Evolutionary conservation across 1,140 invertebrate species (phyloP), one percentile per base, ranked within the genome.

Genomic region (Bombyx mandarina): DNA sequence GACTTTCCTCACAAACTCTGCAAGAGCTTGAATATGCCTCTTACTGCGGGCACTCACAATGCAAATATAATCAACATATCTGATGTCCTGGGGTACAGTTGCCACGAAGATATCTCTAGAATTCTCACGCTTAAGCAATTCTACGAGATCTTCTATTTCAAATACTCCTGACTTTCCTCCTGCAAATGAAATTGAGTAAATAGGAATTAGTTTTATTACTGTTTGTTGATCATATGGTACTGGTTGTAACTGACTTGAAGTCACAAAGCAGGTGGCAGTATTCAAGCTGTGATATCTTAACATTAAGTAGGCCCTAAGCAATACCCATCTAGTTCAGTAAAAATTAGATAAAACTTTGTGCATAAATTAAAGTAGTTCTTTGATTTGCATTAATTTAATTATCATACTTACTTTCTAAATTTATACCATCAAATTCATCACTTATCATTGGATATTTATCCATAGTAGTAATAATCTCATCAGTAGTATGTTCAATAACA

Each of bases 81-180:
- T 90, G 2, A 93, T 82, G 51, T 94, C 90, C 58, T 89, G 71
- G 2, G 96, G 94, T 8, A 98, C 90, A 59, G 88, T 76, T 54
- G 93, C 93, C 1, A 96, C 95, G 89, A 95, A 96, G 59, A 98
- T 91, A 74, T 98, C 91, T 69, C 88, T 86, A 0, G 93, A 93
- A 73, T 94, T 96, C 74, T 98, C 94, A 68, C 90, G 89, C 65
- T 90, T 88, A 12, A 99, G 80, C 47, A 96, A 74, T 10, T 93
- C 89, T 0, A 98, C 91, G 42, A 98, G 79, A 61, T 98, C 95
- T 79, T 96, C 93, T 45, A 98, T 90, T 70, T 97, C 96, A 82
- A 93, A 97, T 1, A 97, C 95, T 22, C 95, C 95, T 63, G 75
- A 90, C 57, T 90, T 71, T 1, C 96, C 96, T 73, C 93, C 95